These are phyloP conservation scores for Conomelus anceps DNA, from an alignment of 2,888 invertebrate species.

Conservation along the genomic window DNA sequence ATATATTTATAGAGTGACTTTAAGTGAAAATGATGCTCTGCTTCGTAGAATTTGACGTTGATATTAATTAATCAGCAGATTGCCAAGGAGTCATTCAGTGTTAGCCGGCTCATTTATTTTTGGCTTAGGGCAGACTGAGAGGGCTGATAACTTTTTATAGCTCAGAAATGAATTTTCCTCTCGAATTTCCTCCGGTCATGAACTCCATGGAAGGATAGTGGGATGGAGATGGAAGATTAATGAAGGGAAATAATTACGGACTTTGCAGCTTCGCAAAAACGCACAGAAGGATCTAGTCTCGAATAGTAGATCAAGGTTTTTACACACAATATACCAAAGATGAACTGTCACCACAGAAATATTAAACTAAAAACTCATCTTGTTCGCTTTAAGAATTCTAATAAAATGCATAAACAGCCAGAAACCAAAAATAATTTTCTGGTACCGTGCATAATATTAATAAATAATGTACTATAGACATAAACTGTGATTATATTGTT, in stretches of 20 bases:
- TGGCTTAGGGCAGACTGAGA: background rate
- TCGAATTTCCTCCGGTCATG: background rate
- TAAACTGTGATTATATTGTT: too few relatives aligned
- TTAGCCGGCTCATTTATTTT: background rate
- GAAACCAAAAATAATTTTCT: too few relatives aligned
- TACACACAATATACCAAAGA: background rate
- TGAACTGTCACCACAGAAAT: too few relatives aligned
- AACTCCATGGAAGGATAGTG: background rate
- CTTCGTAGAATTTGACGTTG: background rate
- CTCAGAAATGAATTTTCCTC: background rate
- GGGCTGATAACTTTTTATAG: background rate
- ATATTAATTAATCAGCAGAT: background rate
- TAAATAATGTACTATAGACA: too few relatives aligned
- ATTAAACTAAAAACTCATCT: too few relatives aligned
- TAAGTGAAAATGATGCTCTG: background rate
- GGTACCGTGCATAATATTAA: too few relatives aligned
- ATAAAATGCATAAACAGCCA: too few relatives aligned
- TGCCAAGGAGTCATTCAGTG: background rate
- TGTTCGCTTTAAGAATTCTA: too few relatives aligned
- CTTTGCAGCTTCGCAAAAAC: background rate
- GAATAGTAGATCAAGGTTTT: background rate
- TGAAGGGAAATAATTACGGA: background rate
- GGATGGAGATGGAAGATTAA: background rate
- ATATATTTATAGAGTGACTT: background rate
- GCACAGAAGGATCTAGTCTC: background rate